Percentiles rank a stretch among this genome's conserved stretches.
Conservation (phyloP, 1,140 invertebrate species). For the Proctacanthus coquilletti region DNA sequence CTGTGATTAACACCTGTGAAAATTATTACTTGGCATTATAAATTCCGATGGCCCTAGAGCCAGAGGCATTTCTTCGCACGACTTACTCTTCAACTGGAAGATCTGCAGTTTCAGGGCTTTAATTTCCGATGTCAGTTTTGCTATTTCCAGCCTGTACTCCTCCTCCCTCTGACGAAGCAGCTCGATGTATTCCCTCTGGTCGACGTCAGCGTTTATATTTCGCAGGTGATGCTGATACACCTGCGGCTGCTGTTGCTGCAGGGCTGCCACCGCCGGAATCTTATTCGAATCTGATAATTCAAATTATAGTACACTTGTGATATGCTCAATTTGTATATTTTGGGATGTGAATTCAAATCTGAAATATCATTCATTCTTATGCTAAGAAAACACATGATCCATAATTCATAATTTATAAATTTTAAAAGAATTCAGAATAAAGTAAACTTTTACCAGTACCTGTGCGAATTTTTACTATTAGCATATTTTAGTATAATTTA, state of each 20-base stretch:
- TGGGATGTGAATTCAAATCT: no score
- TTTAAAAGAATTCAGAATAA: no score
- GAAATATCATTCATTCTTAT: no score
- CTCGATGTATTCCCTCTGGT: constrained; percentile 29
- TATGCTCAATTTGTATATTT: no score
- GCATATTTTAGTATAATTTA: no score
- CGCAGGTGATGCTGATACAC: constrained; percentile 3
- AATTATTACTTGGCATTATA: no score
- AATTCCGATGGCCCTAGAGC: no score
- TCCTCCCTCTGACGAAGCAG: constrained; percentile 39
- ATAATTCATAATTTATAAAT: no score
- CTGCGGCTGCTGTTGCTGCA: background rate
- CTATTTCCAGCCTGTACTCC: constrained; percentile 39
- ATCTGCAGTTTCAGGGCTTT: constrained; percentile 40
- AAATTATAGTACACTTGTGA: background rate
- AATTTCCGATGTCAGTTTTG: constrained; percentile 42
- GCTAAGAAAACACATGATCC: no score
- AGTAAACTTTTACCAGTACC: no score
- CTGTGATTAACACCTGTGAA: background rate
- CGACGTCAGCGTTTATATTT: background rate
- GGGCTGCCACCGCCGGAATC: background rate
- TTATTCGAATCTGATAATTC: constrained; percentile 8
- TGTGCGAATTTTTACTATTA: no score
- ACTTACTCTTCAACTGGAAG: constrained; percentile 36
- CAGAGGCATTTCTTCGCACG: background rate